Conservation (phyloP, 2,113 vertebrate species). For the Echinops telfairi region DNA sequence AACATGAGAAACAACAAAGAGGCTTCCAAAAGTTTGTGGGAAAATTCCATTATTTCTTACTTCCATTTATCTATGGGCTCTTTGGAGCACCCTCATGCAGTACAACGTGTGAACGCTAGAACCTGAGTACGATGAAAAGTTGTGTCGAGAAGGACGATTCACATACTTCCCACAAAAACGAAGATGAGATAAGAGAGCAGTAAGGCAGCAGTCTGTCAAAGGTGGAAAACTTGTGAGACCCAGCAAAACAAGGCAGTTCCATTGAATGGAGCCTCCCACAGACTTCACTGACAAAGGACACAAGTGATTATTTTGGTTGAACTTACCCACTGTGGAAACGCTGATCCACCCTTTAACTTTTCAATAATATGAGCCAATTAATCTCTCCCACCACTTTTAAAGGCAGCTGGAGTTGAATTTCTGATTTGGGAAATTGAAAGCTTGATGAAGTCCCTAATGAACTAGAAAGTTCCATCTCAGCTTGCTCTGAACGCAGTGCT, state of each 20-base stretch:
- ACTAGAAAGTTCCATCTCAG: background rate
- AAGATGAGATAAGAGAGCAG: background rate
- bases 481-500: background rate
- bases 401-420: background rate
- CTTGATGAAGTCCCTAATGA: constrained; percentile 11
- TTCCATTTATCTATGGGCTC: too few relatives aligned
- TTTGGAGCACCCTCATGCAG: background rate
- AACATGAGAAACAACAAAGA: background rate
- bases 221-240: background rate
- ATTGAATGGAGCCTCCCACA: background rate
- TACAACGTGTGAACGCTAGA: background rate
- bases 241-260: background rate
- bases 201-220: background rate
- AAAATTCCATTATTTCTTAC: too few relatives aligned
- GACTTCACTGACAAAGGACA: background rate
- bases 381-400: background rate
- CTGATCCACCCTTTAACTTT: background rate
- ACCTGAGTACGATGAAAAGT: too few relatives aligned
- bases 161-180: background rate
- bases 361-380: background rate
- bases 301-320: background rate
- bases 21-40: too few relatives aligned
- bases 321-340: background rate
- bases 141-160: background rate
- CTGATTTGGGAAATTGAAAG: background rate